Evolutionary conservation across 2,888 invertebrate species (phyloP).

Genomic region (Eristalis arbustorum): DNA sequence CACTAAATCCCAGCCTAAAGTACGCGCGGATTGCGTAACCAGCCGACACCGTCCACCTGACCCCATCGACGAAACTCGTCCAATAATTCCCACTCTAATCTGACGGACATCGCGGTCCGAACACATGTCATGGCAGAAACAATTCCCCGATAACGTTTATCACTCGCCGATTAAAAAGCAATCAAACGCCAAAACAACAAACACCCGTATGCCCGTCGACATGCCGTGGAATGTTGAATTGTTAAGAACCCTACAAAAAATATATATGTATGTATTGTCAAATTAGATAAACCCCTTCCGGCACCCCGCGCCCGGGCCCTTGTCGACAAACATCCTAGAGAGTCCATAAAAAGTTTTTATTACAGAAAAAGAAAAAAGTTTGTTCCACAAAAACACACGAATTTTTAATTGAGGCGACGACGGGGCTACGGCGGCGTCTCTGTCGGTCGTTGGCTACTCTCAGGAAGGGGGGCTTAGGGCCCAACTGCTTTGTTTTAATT

Average conservation of each 20-base stretch:
- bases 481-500: constrained; percentile 20
- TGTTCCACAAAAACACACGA: constrained; percentile 13
- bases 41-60: background rate
- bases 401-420: background rate
- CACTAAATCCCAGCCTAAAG: background rate
- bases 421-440: background rate
- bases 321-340: background rate
- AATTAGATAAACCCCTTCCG: background rate
- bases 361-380: constrained; percentile 6
- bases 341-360: constrained; percentile 29
- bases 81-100: background rate
- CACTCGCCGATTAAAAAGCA: constrained; percentile 1
- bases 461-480: background rate
- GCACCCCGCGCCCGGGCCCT: background rate
- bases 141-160: constrained; percentile 1
- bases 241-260: background rate
- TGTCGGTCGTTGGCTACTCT: background rate
- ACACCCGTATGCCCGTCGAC: constrained; percentile 1
- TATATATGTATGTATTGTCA: background rate
- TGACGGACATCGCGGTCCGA: background rate
- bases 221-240: background rate
- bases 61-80: background rate
- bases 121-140: background rate
- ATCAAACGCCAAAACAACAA: constrained; percentile 9
- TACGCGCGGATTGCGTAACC: background rate